These are phyloP conservation scores for Littorina saxatilis DNA, from an alignment of 1,140 invertebrate genomes.

Conservation along the genomic window DNA sequence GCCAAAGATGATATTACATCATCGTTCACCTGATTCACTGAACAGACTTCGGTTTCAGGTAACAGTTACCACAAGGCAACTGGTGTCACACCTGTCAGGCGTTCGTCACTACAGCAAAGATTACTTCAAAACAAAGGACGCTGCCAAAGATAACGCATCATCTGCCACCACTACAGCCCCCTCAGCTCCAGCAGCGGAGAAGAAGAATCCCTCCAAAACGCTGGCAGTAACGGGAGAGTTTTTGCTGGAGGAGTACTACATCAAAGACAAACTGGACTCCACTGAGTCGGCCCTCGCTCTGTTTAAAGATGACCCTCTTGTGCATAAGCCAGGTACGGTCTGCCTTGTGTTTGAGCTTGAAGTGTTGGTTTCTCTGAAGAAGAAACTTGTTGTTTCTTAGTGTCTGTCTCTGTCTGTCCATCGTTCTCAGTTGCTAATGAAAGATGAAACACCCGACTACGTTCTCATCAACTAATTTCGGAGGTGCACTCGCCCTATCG, in stretches of 20 bases:
- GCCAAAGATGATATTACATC: too few relatives aligned
- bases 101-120: constrained; percentile 78
- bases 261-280: constrained; percentile 75
- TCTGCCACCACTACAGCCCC: background rate
- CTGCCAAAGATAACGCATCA: background rate
- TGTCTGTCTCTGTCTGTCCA: too few relatives aligned
- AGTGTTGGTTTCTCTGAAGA: too few relatives aligned
- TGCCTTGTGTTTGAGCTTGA: constrained; percentile 3
- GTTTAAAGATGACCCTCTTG: constrained; percentile 81
- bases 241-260: constrained; percentile 73
- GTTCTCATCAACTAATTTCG: too few relatives aligned
- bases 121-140: constrained; percentile 5
- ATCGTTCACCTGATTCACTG: too few relatives aligned
- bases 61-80: constrained; percentile 77
- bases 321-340: constrained; percentile 80
- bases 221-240: constrained; percentile 27
- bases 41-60: constrained; percentile 75
- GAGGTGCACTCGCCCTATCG: background rate
- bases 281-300: constrained; percentile 78
- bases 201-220: background rate
- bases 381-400: too few relatives aligned
- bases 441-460: too few relatives aligned
- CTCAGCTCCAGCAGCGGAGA: background rate
- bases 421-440: too few relatives aligned
- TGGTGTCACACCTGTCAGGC: constrained; percentile 78